Percentiles rank a stretch among this genome's conserved stretches.
phyloP scores from a whole-genome alignment of 2,797 vertebrate species.

The Fringilla coelebs region DNA sequence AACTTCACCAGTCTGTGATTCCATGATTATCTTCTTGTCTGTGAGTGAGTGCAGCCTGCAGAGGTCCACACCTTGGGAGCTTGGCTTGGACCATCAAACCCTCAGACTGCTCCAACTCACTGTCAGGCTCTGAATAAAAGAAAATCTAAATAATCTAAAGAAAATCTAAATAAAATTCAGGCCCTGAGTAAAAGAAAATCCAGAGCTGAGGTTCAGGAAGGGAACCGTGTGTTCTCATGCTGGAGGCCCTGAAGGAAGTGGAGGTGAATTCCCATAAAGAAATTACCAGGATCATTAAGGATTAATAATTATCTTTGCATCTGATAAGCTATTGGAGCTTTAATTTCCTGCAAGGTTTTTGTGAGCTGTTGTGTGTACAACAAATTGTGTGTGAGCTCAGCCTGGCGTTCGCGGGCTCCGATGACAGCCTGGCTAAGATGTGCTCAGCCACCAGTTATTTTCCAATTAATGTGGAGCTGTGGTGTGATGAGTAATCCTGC shows the following conservation, averaged over 20 bases:
- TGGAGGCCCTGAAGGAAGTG: neutral
- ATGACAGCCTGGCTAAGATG: neutral
- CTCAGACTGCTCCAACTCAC: neutral
- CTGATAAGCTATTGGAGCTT: neutral
- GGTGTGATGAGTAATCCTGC: constrained; percentile 38
- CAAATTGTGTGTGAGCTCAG: neutral
- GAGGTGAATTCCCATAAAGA: neutral
- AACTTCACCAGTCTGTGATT: neutral
- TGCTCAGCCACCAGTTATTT: neutral
- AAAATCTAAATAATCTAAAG: neutral
- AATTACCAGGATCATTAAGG: neutral
- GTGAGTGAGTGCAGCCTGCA: neutral
- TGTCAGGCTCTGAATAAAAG: neutral
- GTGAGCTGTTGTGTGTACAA: neutral
- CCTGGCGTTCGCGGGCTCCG: neutral
- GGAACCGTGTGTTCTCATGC: neutral
- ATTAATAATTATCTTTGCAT: neutral
- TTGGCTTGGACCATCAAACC: neutral
- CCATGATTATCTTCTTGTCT: neutral
- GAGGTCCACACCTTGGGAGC: neutral
- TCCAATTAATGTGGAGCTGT: constrained; percentile 3
- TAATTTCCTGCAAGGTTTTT: neutral
- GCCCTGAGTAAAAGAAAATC: neutral
- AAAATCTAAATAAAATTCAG: neutral
- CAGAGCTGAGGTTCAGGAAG: neutral